Evolutionary conservation across 2,888 invertebrate genomes (phyloP), one percentile per base, ranked within the genome.

Genomic region (Corbicula japonica): DNA sequence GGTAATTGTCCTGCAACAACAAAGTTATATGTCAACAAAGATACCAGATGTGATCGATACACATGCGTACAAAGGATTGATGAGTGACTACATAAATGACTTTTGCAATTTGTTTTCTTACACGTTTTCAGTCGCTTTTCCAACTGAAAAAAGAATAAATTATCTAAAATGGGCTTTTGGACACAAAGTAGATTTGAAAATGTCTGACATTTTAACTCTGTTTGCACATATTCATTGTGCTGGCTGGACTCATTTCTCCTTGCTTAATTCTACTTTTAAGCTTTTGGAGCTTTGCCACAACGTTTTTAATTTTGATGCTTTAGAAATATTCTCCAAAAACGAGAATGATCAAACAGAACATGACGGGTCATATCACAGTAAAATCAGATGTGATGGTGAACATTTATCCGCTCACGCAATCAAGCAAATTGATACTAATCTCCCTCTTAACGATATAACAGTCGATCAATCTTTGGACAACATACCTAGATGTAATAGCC

Each of bases 51-150:
- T 74, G 1, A 1, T 34, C 15, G 26, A 71, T 1, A 23, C 41
- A 8, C 4, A n/a, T 34, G 48, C 18, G 0, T 38, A 35, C n/a
- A 44, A 34, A 34, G 35, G n/a, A 52, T 61, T 71, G 23, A 5
- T 32, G 1, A 68, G 54, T 1, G 84, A 84, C 34, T 84, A 82
- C 46, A 28, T 60, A 0, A 44, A 62, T 35, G 84, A 84, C 54
- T 84, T 78, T 46, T 84, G 76, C 41, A 71, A 75, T 30, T 26
- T 70, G 10, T 35, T 62, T 35, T 58, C 80, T 26, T 46, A 60
- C 46, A 28, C 18, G 30, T 26, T 35, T 21, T 30, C 44, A 41
- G 54, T 54, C 5, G 28, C 28, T 30, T 34, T 75, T 8, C 50
- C 28, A 28, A 5, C 0, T n/a, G 54, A 38, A 2, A 61, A 8